Conservation (phyloP, 2,888 invertebrate species). For the Sminthurinus aureus region DNA sequence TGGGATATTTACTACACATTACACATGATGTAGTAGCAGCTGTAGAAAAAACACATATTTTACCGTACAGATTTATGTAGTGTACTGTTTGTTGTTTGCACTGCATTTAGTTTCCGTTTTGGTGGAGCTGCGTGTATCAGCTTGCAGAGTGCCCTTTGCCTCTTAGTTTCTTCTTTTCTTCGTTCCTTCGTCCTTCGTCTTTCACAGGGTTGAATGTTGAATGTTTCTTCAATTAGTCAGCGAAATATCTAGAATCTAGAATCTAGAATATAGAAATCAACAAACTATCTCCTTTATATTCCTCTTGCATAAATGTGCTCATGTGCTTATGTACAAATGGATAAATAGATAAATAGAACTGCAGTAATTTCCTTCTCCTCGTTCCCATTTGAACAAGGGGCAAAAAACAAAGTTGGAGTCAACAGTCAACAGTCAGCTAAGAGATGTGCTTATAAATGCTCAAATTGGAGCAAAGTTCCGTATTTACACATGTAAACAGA, state of each 20-base stretch:
- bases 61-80: not conserved
- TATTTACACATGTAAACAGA: too few species aligned
- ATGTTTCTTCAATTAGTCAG: constrained; percentile 30
- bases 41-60: too few species aligned
- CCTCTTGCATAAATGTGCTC: not conserved
- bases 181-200: too few species aligned
- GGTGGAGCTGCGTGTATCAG: not conserved
- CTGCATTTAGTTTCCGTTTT: not conserved
- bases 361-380: not conserved
- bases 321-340: not conserved
- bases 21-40: not conserved
- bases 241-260: not conserved
- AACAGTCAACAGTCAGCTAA: not conserved
- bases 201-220: constrained; percentile 9
- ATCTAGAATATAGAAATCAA: not conserved
- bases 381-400: not conserved
- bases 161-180: not conserved
- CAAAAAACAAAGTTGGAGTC: not conserved
- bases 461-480: constrained; percentile 3
- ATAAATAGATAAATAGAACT: not conserved
- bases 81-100: not conserved
- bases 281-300: not conserved
- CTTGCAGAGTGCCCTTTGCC: not conserved
- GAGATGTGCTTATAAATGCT: too few species aligned
- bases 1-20: too few species aligned